A percentile compares a stretch with the other conserved stretches of the same genome.
Conservation (phyloP, 92 coral and sea anemone species). For the Virgularia gustaviana region DNA sequence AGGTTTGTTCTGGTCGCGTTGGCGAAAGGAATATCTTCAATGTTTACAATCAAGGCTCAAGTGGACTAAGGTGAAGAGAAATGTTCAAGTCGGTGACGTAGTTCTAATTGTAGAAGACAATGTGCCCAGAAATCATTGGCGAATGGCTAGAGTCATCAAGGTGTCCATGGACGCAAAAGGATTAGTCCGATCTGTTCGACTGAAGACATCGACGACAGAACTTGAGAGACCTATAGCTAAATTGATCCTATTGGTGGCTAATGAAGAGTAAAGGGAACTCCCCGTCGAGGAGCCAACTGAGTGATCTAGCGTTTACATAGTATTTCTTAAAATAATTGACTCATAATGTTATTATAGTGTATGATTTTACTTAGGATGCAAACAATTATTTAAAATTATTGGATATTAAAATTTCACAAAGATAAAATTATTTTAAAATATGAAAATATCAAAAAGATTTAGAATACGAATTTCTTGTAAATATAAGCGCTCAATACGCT, state of each 20-base stretch:
- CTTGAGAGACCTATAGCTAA: slow-evolving; percentile 34
- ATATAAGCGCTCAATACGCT: too few species aligned
- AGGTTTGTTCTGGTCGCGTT: slow-evolving; percentile 42
- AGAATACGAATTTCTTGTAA: too few species aligned
- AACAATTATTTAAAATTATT: too few species aligned
- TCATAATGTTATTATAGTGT: too few species aligned
- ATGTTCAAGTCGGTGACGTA: slow-evolving; percentile 32
- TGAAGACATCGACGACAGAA: slow-evolving; percentile 24
- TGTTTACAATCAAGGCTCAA: slow-evolving; percentile 27
- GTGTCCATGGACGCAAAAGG: slow-evolving; percentile 36
- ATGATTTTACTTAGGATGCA: too few species aligned
- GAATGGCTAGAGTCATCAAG: background rate
- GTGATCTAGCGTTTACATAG: too few species aligned
- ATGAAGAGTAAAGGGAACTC: slow-evolving; percentile 20
- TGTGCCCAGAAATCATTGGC: slow-evolving; percentile 8
- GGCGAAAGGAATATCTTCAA: slow-evolving; percentile 31
- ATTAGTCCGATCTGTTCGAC: slow-evolving; percentile 30
- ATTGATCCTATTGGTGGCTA: slow-evolving; percentile 27
- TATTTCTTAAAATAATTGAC: too few species aligned
- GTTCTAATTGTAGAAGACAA: slow-evolving; percentile 34
- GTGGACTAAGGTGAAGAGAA: slow-evolving; percentile 29
- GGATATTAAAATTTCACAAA: too few species aligned
- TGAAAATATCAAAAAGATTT: too few species aligned
- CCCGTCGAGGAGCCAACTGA: too few species aligned
- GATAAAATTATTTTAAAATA: too few species aligned